Evolutionary conservation across 35 echinoderm and acorn worm species (phyloP).

Genomic region (Lytechinus variegatus): DNA sequence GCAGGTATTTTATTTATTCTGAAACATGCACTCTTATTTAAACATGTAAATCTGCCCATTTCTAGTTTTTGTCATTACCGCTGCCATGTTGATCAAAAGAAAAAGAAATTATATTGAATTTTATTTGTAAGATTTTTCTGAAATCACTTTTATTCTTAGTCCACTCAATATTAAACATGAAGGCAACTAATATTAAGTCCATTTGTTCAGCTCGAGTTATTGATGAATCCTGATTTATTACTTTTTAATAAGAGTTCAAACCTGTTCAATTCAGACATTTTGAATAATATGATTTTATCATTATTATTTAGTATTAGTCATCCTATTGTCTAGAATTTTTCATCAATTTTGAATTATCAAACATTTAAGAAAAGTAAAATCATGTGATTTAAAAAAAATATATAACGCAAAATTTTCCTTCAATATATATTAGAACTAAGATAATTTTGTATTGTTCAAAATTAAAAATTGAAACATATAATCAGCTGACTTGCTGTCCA

Average conservation of each 20-base stretch:
- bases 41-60: neutral
- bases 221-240: neutral
- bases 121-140: neutral
- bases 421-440: neutral
- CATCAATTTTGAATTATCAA: too few relatives aligned
- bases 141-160: neutral
- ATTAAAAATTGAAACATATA: neutral
- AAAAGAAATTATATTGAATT: neutral
- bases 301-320: too few relatives aligned
- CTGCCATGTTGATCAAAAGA: neutral
- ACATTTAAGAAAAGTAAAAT: too few relatives aligned
- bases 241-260: neutral
- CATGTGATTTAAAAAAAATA: too few relatives aligned
- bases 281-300: too few relatives aligned
- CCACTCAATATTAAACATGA: neutral
- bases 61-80: neutral
- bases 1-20: neutral
- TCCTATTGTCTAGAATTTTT: too few relatives aligned
- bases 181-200: neutral
- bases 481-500: neutral
- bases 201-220: neutral
- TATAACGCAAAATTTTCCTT: neutral
- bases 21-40: neutral
- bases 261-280: neutral
- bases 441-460: neutral